Evolutionary conservation across 2,113 vertebrate genomes (phyloP).

Genomic region (Rutilus rutilus): DNA sequence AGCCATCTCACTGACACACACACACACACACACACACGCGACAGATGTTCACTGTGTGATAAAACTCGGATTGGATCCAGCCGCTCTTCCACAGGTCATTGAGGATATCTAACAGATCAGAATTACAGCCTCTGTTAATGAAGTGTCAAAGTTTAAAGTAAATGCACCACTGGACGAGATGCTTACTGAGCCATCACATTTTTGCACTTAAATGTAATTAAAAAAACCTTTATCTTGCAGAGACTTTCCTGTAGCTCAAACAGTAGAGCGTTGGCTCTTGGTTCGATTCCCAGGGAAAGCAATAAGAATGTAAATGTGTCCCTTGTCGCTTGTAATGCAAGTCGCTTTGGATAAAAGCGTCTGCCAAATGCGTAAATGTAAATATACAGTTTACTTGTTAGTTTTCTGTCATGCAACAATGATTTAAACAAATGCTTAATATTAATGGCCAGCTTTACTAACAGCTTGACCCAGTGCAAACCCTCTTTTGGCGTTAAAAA

Average conservation of each 20-base stretch:
- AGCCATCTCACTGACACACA: background rate
- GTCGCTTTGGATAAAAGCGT: too few species aligned
- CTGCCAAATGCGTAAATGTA: too few species aligned
- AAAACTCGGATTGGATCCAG: slow-evolving; percentile 22
- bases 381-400: background rate
- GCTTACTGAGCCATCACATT: background rate
- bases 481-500: too few species aligned
- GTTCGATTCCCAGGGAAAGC: too few species aligned
- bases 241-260: too few species aligned
- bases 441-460: too few species aligned
- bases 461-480: too few species aligned
- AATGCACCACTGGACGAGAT: background rate
- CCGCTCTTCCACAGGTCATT: background rate
- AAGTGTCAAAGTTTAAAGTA: background rate
- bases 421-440: background rate
- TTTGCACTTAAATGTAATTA: background rate
- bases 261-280: too few species aligned
- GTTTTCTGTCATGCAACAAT: background rate
- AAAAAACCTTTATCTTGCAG: background rate
- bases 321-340: too few species aligned
- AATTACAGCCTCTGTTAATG: slow-evolving; percentile 10
- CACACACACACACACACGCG: background rate
- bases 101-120: slow-evolving; percentile 16
- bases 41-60: slow-evolving; percentile 30
- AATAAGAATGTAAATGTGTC: too few species aligned